Conservation (phyloP, 2,797 vertebrate genomes). For the Eulemur mongoz region DNA sequence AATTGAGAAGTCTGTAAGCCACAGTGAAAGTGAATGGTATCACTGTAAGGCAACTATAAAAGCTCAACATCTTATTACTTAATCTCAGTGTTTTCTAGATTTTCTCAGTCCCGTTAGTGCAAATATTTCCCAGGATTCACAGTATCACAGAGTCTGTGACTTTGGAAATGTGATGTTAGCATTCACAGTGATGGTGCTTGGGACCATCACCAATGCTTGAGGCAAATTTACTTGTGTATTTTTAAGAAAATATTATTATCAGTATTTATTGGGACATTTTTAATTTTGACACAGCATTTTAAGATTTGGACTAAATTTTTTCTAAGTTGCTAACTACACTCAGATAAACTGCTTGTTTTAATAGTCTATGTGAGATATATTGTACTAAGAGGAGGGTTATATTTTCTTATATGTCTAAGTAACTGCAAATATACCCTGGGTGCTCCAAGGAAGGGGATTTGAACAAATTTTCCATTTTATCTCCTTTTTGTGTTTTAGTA, state of each 20-base stretch:
- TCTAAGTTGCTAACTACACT: background rate
- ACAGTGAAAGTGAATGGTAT: background rate
- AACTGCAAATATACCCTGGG: background rate
- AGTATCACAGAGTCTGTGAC: background rate
- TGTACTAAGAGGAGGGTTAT: background rate
- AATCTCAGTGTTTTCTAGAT: background rate
- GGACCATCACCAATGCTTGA: background rate
- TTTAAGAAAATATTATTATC: background rate
- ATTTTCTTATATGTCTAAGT: background rate
- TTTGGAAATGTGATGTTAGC: background rate
- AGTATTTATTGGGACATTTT: background rate
- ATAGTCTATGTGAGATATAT: background rate
- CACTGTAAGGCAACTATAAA: background rate
- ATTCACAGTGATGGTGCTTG: too few relatives aligned
- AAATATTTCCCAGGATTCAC: background rate
- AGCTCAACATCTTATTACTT: background rate
- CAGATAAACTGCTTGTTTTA: background rate
- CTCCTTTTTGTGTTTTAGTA: background rate
- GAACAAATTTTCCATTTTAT: slow-evolving; percentile 36
- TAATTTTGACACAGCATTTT: background rate
- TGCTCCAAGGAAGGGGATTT: slow-evolving; percentile 14
- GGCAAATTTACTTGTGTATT: background rate
- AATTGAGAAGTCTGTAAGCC: background rate
- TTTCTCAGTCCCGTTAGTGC: background rate
- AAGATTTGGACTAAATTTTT: background rate